A percentile compares a stretch with the other conserved stretches of the same genome.
phyloP scores from a whole-genome alignment of 2,113 vertebrate species.

The Mormoops blainvillei region DNA sequence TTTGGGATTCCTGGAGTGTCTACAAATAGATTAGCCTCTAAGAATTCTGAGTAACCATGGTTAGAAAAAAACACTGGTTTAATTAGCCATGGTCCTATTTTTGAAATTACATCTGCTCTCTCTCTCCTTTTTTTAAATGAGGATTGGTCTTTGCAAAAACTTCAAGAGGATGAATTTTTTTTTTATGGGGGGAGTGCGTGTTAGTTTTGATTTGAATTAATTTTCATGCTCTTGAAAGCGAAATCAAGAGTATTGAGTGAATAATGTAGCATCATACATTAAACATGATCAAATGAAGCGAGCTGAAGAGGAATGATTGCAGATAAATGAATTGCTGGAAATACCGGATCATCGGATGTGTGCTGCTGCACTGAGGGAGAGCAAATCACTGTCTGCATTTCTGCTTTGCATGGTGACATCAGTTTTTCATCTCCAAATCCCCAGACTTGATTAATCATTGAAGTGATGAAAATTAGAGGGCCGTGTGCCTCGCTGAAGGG shows the following conservation, averaged over 20 bases:
- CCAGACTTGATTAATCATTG: conserved; percentile 29
- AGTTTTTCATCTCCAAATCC: not conserved
- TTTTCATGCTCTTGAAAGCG: conserved; percentile 55
- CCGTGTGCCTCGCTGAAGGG: not conserved
- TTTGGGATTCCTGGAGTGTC: conserved; percentile 75
- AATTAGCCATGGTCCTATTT: conserved; percentile 71
- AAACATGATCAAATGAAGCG: conserved; percentile 30
- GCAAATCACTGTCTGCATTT: not conserved
- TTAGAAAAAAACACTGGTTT: conserved; percentile 73
- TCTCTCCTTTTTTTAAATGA: not conserved
- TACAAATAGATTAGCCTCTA: conserved; percentile 74
- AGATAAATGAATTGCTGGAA: conserved; percentile 42
- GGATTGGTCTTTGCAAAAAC: conserved; percentile 37
- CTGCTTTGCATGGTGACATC: not conserved
- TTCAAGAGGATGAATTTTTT: conserved; percentile 38
- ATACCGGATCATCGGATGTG: not conserved
- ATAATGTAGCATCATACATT: conserved; percentile 56
- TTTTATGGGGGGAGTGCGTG: not conserved
- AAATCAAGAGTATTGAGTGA: conserved; percentile 71
- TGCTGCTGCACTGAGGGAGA: not conserved
- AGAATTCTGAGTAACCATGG: conserved; percentile 77
- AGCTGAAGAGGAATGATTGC: conserved; percentile 67
- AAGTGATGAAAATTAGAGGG: conserved; percentile 31
- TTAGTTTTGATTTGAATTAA: conserved; percentile 61
- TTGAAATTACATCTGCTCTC: conserved; percentile 71